A percentile compares a stretch with the other conserved stretches of the same genome.
These are phyloP conservation scores for Cyphomyrus discorhynchus DNA, from an alignment of 2,113 vertebrate species.

Conservation along the genomic window DNA sequence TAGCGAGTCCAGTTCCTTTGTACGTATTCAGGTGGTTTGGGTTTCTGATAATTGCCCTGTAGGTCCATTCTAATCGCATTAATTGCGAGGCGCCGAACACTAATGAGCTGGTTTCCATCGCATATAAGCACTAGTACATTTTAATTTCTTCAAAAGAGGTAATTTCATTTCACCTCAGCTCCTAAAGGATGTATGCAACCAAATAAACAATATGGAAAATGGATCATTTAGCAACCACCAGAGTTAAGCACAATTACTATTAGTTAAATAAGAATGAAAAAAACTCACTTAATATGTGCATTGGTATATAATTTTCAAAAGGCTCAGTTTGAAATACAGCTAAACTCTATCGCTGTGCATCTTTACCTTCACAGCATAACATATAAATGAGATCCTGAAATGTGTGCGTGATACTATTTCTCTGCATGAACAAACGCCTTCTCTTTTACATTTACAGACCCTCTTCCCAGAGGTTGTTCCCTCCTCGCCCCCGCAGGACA, in stretches of 20 bases:
- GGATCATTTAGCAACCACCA: background rate
- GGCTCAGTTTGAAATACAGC: background rate
- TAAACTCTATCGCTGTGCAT: background rate
- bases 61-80: background rate
- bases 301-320: background rate
- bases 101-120: background rate
- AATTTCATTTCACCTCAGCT: background rate
- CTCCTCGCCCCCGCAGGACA: background rate
- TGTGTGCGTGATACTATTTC: background rate
- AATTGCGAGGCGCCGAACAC: background rate
- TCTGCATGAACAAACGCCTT: background rate
- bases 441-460: background rate
- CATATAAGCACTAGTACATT: background rate
- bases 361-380: background rate
- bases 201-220: background rate
- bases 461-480: background rate
- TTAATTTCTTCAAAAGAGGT: background rate
- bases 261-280: background rate
- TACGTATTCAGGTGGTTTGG: background rate
- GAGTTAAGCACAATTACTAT: background rate
- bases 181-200: background rate
- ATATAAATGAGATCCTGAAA: background rate
- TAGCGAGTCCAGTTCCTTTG: background rate
- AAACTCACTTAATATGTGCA: background rate
- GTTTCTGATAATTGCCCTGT: background rate